These are phyloP conservation scores for Zaprionus taronus DNA, from an alignment of 1,140 invertebrate species.

Conservation along the genomic window DNA sequence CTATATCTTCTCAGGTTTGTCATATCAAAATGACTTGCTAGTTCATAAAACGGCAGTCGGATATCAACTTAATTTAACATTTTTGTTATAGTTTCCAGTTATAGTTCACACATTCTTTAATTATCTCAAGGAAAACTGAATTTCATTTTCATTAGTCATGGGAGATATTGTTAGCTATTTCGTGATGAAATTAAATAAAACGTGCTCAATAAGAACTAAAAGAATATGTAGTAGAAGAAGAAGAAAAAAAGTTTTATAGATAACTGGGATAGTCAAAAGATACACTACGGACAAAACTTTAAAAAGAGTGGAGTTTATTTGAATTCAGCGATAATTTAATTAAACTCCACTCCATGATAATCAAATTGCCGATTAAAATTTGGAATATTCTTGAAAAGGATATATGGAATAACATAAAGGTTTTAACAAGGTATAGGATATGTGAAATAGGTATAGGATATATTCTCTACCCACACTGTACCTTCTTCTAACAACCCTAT, in stretches of 20 bases:
- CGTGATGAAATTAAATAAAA: not conserved
- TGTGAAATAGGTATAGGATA: not conserved
- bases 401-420: too few species aligned
- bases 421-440: too few species aligned
- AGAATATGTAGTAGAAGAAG: not conserved
- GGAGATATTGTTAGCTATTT: not conserved
- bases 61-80: not conserved
- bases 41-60: conserved; percentile 1
- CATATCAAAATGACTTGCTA: conserved; percentile 15
- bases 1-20: conserved; percentile 4
- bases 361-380: too few species aligned
- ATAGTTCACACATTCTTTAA: conserved; percentile 7
- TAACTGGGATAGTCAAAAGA: too few species aligned
- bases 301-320: too few species aligned
- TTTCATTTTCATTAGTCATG: not conserved
- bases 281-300: too few species aligned
- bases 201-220: not conserved
- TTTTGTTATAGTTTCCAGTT: conserved; percentile 8
- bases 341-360: too few species aligned
- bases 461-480: not conserved
- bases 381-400: too few species aligned
- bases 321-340: too few species aligned
- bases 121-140: conserved; percentile 5
- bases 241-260: too few species aligned
- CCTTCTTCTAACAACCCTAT: not conserved